These are phyloP conservation scores for Isoperla grammatica DNA, from an alignment of 2,888 invertebrate genomes.

Conservation along the genomic window DNA sequence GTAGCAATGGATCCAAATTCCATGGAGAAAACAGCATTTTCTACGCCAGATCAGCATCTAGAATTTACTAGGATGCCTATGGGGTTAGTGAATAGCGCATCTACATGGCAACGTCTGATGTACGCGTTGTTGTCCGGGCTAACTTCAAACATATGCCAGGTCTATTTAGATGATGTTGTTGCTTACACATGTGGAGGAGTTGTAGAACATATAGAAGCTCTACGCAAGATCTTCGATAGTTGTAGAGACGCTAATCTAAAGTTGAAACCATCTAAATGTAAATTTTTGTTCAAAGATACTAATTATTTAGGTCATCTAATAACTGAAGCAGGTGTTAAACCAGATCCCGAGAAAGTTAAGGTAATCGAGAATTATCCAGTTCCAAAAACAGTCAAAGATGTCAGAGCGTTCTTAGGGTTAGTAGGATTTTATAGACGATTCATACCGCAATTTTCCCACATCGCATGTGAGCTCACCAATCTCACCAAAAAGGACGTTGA, in stretches of 20 bases:
- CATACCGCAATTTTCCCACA: not conserved
- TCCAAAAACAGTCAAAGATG: not conserved
- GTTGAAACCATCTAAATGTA: not conserved
- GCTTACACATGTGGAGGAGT: not conserved
- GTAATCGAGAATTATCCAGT: not conserved
- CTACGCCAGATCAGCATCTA: not conserved
- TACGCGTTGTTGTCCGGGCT: not conserved
- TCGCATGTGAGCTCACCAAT: not conserved
- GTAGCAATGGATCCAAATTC: not conserved
- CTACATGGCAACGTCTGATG: not conserved
- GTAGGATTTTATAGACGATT: not conserved
- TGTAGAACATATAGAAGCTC: not conserved
- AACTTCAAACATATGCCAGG: not conserved
- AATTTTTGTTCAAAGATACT: not conserved
- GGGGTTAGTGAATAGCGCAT: not conserved
- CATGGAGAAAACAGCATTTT: not conserved
- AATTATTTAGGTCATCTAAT: no score
- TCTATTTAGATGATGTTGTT: not conserved
- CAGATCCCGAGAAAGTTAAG: not conserved
- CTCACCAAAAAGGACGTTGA: not conserved
- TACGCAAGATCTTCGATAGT: not conserved
- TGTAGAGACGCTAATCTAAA: not conserved
- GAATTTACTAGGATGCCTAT: not conserved
- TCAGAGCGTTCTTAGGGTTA: not conserved
- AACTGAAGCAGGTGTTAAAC: not conserved